Percentiles rank a stretch among this genome's conserved stretches.
Conservation (phyloP, 2,113 vertebrate species). For the Sapajus apella region DNA sequence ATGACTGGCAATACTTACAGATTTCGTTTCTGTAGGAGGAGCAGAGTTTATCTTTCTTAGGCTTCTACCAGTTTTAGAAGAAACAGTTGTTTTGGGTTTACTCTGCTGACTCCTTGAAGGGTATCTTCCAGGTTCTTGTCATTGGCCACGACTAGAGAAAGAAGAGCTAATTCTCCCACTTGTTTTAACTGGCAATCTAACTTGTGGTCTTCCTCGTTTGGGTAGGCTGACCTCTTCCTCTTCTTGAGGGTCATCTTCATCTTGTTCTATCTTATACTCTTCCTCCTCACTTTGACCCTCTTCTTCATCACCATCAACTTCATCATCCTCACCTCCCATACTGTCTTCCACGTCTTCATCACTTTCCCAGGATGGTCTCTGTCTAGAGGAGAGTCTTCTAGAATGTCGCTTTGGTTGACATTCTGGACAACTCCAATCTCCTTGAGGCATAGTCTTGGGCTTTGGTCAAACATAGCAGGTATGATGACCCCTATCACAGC, state of each 20-base stretch:
- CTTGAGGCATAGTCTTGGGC: slow-evolving; percentile 93
- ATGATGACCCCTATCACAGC: slow-evolving; percentile 95
- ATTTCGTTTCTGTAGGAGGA: slow-evolving; percentile 83
- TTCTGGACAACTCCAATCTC: slow-evolving; percentile 98
- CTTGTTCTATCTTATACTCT: slow-evolving; percentile 85
- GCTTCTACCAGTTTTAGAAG: slow-evolving; percentile 86
- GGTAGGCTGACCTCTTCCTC: slow-evolving; percentile 85
- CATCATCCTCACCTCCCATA: slow-evolving; percentile 81
- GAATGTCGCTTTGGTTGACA: slow-evolving; percentile 96
- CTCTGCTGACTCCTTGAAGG: slow-evolving; percentile 87
- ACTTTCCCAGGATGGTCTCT: slow-evolving; percentile 91
- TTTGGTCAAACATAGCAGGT: slow-evolving; percentile 95
- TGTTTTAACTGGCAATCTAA: slow-evolving; percentile 88
- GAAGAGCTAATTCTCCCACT: slow-evolving; percentile 86
- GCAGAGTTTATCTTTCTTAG: slow-evolving; percentile 89
- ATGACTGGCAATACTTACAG: slow-evolving; percentile 84
- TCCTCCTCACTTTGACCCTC: slow-evolving; percentile 86
- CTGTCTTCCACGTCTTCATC: slow-evolving; percentile 86
- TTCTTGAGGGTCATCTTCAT: slow-evolving; percentile 85
- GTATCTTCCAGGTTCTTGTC: slow-evolving; percentile 83
- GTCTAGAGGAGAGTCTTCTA: slow-evolving; percentile 90
- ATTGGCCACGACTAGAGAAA: slow-evolving; percentile 83
- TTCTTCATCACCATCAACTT: slow-evolving; percentile 82
- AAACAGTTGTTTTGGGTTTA: slow-evolving; percentile 82
- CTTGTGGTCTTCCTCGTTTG: slow-evolving; percentile 87